These are phyloP conservation scores for Anoplolepis gracilipes DNA, from an alignment of 1,140 invertebrate species.

Conservation along the genomic window DNA sequence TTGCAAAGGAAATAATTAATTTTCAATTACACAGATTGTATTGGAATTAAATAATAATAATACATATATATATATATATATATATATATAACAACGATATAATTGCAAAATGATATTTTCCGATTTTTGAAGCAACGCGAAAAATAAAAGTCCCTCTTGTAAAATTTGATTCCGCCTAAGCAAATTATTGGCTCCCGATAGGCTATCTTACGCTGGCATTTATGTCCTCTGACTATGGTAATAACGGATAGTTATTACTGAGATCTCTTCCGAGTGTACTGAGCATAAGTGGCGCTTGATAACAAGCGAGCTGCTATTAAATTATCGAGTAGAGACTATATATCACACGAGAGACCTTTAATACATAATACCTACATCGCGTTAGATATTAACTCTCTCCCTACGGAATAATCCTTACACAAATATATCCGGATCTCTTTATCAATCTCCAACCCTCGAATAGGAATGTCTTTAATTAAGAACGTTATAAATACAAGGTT, in stretches of 20 bases:
- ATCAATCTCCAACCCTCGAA: neutral
- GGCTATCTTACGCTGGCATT: neutral
- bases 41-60: neutral
- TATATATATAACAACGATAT: too few relatives aligned
- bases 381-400: neutral
- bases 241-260: conserved; percentile 27
- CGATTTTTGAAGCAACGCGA: neutral
- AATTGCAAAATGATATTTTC: too few relatives aligned
- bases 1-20: neutral
- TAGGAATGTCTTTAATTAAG: conserved; percentile 17
- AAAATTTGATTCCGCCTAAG: too few relatives aligned
- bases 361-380: conserved; percentile 6
- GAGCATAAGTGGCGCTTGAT: conserved; percentile 44
- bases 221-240: neutral
- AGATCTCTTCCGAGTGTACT: conserved; percentile 22
- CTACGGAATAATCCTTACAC: neutral
- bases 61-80: too few relatives aligned
- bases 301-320: conserved; percentile 25
- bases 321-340: conserved; percentile 17
- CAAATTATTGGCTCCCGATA: conserved; percentile 15
- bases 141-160: neutral
- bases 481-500: neutral
- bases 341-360: neutral
- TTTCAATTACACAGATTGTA: neutral
- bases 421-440: neutral